Conservation (phyloP, 2,113 vertebrate genomes). For the Baryphthengus martii region DNA sequence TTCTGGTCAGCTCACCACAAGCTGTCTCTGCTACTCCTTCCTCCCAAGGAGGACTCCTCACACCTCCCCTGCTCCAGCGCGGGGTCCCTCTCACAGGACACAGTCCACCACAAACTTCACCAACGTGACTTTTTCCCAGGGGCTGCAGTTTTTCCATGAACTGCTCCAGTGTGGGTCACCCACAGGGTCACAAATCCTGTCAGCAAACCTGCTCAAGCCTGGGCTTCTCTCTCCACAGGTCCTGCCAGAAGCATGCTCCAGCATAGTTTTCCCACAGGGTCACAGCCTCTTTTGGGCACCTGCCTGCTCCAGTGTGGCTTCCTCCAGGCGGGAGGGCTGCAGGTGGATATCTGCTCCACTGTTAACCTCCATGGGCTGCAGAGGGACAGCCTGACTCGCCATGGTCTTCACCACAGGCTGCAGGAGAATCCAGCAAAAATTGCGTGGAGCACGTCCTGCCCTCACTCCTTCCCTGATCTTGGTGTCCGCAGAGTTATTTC, state of each 20-base stretch:
- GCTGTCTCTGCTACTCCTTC: neutral
- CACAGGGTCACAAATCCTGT: neutral
- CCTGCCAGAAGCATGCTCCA: neutral
- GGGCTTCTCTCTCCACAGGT: neutral
- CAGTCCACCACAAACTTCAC: neutral
- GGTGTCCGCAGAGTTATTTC: neutral
- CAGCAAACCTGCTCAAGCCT: neutral
- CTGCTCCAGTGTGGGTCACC: neutral
- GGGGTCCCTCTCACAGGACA: neutral
- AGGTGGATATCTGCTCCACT: neutral
- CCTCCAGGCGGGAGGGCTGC: neutral
- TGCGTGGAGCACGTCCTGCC: neutral
- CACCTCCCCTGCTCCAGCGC: neutral
- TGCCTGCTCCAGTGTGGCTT: neutral
- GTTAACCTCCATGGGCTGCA: neutral
- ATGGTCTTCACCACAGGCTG: neutral
- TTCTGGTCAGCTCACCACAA: neutral
- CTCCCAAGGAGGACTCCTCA: neutral
- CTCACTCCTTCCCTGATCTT: neutral
- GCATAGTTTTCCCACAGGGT: neutral
- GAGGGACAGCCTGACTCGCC: too few relatives aligned
- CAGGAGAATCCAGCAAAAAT: too few relatives aligned
- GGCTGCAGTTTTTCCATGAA: neutral
- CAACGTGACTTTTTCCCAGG: neutral
- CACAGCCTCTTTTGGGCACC: neutral